Evolutionary conservation across 53 echinoderm and acorn worm genomes (phyloP).

Genomic region (Luidia sarsii): DNA sequence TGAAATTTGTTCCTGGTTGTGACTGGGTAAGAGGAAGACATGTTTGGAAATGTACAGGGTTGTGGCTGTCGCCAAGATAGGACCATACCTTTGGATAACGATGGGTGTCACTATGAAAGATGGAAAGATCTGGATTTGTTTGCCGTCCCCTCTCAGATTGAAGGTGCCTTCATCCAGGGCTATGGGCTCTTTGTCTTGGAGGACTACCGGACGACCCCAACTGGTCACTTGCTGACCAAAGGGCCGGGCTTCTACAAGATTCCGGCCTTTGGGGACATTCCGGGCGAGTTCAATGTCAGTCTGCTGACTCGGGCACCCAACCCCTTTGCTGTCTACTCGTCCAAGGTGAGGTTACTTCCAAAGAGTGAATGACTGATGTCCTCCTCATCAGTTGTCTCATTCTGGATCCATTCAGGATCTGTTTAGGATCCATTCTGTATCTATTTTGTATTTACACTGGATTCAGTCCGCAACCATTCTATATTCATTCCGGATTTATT

Average conservation of each 20-base stretch:
- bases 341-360: conserved; percentile 67
- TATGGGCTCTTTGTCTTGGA: conserved; percentile 87
- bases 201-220: conserved; percentile 78
- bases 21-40: too few relatives aligned
- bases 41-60: too few relatives aligned
- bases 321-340: conserved; percentile 73
- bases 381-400: neutral
- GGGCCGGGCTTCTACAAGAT: conserved; percentile 96
- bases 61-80: too few relatives aligned
- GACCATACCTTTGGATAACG: too few relatives aligned
- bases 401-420: neutral
- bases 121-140: neutral
- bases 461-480: too few relatives aligned
- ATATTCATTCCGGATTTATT: too few relatives aligned
- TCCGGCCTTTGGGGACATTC: conserved; percentile 85
- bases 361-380: neutral
- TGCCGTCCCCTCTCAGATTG: conserved; percentile 61
- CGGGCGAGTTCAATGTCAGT: conserved; percentile 78
- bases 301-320: conserved; percentile 79
- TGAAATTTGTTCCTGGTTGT: too few relatives aligned
- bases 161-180: conserved; percentile 90
- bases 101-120: too few relatives aligned
- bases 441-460: neutral
- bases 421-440: neutral
- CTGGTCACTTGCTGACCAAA: conserved; percentile 80